Conservation (phyloP, 2,888 invertebrate species). For the Antitype chi region DNA sequence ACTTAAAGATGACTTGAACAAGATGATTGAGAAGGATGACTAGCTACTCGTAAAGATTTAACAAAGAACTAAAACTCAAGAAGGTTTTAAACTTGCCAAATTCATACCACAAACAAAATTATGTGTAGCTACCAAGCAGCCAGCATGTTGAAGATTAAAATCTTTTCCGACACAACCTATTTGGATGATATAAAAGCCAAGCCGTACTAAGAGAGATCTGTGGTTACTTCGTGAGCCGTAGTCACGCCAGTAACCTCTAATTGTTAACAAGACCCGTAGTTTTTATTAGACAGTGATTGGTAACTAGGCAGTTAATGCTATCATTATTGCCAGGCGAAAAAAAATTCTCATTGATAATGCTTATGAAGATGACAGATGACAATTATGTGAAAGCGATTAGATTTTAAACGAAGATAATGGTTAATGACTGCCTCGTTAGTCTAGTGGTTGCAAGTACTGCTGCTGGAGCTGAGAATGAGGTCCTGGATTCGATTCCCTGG, state of each 20-base stretch:
- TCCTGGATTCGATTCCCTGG: background rate
- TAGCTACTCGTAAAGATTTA: too few species aligned
- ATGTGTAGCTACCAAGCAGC: background rate
- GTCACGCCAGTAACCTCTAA: conserved; percentile 52
- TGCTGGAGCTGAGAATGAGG: background rate
- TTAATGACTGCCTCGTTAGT: background rate
- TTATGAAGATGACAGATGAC: background rate
- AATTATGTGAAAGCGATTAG: background rate
- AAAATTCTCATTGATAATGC: background rate
- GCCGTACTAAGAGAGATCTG: conserved; percentile 26
- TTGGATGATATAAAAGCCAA: conserved; percentile 6
- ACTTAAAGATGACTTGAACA: background rate
- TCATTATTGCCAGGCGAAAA: background rate
- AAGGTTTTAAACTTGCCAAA: background rate
- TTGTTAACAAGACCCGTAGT: conserved; percentile 32
- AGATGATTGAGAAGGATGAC: too few species aligned
- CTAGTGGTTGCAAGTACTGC: background rate
- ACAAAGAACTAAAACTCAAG: too few species aligned
- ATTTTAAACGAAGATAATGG: background rate
- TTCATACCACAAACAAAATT: background rate
- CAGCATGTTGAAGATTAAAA: background rate
- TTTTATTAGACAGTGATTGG: conserved; percentile 26
- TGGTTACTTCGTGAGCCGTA: conserved; percentile 38
- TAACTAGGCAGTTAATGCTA: conserved; percentile 13
- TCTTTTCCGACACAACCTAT: background rate